Conservation (phyloP, 2,113 vertebrate species). For the Microtus richardsoni region DNA sequence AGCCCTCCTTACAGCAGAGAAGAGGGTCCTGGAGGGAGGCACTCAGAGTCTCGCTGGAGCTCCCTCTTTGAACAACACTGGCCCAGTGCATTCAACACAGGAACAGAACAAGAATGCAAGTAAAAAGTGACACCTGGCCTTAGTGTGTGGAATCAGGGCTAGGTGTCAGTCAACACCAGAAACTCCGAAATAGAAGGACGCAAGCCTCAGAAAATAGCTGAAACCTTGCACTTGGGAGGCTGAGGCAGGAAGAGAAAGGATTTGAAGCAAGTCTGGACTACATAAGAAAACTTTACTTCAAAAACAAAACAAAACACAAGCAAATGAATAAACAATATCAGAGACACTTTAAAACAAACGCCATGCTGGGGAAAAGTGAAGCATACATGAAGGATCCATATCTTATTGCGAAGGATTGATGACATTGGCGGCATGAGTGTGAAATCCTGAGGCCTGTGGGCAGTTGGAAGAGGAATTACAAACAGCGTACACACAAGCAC, state of each 20-base stretch:
- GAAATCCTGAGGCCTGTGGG: neutral
- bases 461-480: conserved; percentile 15
- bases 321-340: neutral
- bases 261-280: neutral
- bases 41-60: neutral
- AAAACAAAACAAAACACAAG: neutral
- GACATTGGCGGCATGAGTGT: neutral
- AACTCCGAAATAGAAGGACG: conserved; percentile 27
- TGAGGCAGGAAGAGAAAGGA: neutral
- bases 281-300: neutral
- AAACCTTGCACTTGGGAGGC: neutral
- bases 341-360: neutral
- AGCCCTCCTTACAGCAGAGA: neutral
- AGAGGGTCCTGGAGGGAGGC: neutral
- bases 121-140: conserved; percentile 43
- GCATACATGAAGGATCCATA: neutral
- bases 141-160: neutral
- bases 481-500: neutral
- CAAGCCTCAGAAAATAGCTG: neutral
- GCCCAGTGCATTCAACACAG: conserved; percentile 40
- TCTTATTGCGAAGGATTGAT: neutral
- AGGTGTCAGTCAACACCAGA: conserved; percentile 63
- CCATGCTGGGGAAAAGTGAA: neutral
- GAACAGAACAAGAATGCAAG: conserved; percentile 54
- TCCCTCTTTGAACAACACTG: conserved; percentile 1